These are phyloP conservation scores for Paedocypris micromegethes DNA, from an alignment of 2,797 vertebrate species.

Conservation along the genomic window DNA sequence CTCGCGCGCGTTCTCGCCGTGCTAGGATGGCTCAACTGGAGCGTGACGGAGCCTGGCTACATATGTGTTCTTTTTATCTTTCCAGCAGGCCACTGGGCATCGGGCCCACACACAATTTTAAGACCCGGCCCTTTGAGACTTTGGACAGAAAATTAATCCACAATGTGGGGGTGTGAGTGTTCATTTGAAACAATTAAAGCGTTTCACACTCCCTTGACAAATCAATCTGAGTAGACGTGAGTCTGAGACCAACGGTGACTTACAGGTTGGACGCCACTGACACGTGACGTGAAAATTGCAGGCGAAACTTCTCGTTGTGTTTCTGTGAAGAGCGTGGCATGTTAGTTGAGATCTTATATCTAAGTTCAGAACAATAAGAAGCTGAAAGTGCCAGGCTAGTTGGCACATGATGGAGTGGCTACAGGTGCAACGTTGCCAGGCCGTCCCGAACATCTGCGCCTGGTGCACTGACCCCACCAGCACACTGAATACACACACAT, in stretches of 20 bases:
- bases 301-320: not conserved
- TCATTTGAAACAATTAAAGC: conserved; percentile 58
- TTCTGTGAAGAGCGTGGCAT: not conserved
- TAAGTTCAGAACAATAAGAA: too few relatives aligned
- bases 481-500: conserved; percentile 12
- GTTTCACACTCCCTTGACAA: conserved; percentile 53
- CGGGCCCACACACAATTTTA: conserved; percentile 63
- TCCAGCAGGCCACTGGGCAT: conserved; percentile 49
- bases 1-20: conserved; percentile 1
- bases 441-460: conserved; percentile 27
- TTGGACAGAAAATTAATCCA: conserved; percentile 63
- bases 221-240: conserved; percentile 29
- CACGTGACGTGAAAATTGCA: not conserved
- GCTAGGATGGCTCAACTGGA: conserved; percentile 27
- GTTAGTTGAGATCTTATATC: too few relatives aligned
- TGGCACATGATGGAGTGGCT: conserved; percentile 32
- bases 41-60: conserved; percentile 51
- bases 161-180: conserved; percentile 48
- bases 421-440: conserved; percentile 27
- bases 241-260: not conserved
- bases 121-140: conserved; percentile 59
- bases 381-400: not conserved
- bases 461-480: conserved; percentile 19
- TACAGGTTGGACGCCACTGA: not conserved
- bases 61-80: conserved; percentile 62